These are phyloP conservation scores for Gobionotothen gibberifrons DNA, from an alignment of 2,797 vertebrate genomes.

Conservation along the genomic window DNA sequence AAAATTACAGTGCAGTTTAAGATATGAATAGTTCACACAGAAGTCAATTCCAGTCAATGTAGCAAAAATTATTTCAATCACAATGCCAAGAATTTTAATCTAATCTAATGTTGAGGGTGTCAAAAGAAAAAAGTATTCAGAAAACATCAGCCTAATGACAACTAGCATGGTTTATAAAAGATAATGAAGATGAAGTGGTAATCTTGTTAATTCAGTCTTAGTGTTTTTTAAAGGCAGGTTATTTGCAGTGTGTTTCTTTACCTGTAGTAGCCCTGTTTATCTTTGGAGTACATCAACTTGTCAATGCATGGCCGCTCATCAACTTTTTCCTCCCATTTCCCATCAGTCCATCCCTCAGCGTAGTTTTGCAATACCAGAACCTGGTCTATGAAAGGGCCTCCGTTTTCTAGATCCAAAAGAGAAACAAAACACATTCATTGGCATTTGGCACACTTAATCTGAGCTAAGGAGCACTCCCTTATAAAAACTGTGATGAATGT, in stretches of 20 bases:
- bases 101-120: too few species aligned
- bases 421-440: neutral
- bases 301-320: conserved; percentile 92
- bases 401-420: conserved; percentile 86
- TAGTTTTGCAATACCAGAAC: conserved; percentile 94
- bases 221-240: neutral
- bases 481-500: neutral
- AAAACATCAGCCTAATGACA: neutral
- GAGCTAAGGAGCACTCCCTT: neutral
- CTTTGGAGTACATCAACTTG: conserved; percentile 89
- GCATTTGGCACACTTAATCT: too few species aligned
- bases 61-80: too few species aligned
- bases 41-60: too few species aligned
- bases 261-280: conserved; percentile 95
- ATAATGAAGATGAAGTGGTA: neutral
- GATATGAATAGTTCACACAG: too few species aligned
- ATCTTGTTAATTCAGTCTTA: neutral
- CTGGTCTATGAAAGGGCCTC: conserved; percentile 95
- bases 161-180: neutral
- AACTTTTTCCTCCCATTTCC: conserved; percentile 96
- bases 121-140: neutral
- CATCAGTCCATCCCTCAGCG: conserved; percentile 95
- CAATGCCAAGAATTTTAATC: too few species aligned
- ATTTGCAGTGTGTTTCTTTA: conserved; percentile 55
- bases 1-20: too few species aligned